phyloP scores from a whole-genome alignment of 2,113 vertebrate species.

The Aythya baeri region DNA sequence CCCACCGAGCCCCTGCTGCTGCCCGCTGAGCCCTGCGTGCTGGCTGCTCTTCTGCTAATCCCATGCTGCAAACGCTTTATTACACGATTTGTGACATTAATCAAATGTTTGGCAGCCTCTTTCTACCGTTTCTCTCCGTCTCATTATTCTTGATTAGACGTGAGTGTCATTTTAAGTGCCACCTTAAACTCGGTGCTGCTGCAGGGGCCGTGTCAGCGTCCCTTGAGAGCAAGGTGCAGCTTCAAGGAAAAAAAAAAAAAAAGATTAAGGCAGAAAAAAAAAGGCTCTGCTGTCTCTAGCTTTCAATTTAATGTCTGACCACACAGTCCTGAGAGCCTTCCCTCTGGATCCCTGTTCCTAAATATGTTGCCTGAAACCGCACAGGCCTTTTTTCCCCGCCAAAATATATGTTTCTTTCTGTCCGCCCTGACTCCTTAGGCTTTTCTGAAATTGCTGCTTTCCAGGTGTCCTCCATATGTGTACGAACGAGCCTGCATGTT shows the following conservation, averaged over 20 bases:
- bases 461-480: slow-evolving; percentile 38
- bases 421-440: neutral
- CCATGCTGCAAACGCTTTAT: neutral
- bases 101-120: neutral
- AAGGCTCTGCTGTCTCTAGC: slow-evolving; percentile 10
- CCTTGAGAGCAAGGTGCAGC: slow-evolving; percentile 58
- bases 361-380: slow-evolving; percentile 59
- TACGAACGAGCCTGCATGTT: neutral
- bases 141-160: neutral
- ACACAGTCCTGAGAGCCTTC: neutral
- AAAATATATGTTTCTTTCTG: neutral
- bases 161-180: neutral
- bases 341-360: slow-evolving; percentile 15
- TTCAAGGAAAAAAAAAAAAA: neutral
- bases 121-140: neutral
- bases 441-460: neutral
- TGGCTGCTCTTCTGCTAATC: neutral
- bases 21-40: neutral
- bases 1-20: no score
- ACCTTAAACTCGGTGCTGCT: neutral
- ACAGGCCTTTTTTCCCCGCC: neutral
- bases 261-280: neutral
- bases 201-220: neutral
- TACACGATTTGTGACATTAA: neutral
- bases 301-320: slow-evolving; percentile 65